These are phyloP conservation scores for Corythornis madagascariensis DNA, from an alignment of 2,113 vertebrate species.

Conservation along the genomic window DNA sequence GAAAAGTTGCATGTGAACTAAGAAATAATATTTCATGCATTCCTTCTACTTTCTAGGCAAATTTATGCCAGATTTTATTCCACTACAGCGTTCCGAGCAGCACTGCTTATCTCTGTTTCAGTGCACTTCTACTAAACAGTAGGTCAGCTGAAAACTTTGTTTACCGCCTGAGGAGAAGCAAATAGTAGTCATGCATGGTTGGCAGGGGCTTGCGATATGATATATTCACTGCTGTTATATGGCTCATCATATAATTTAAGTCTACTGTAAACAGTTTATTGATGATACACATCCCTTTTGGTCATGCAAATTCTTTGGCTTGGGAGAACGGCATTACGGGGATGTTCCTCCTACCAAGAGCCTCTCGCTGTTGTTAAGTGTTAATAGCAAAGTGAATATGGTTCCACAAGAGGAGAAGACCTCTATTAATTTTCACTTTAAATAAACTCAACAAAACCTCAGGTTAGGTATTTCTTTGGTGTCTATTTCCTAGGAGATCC, in stretches of 20 bases:
- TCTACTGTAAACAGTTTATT: conserved; percentile 55
- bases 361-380: background rate
- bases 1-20: conserved; percentile 18
- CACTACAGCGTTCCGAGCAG: background rate
- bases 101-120: conserved; percentile 54
- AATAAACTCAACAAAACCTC: conserved; percentile 5
- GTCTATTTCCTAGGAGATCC: background rate
- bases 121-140: conserved; percentile 54
- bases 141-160: conserved; percentile 65
- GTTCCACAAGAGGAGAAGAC: conserved; percentile 13
- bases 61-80: conserved; percentile 61
- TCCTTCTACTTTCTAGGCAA: conserved; percentile 59
- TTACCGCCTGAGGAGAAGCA: conserved; percentile 38
- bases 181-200: conserved; percentile 51
- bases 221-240: conserved; percentile 43
- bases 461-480: background rate
- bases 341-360: conserved; percentile 2
- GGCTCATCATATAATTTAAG: conserved; percentile 53
- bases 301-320: conserved; percentile 48
- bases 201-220: conserved; percentile 11
- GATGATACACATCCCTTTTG: conserved; percentile 37
- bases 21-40: conserved; percentile 60
- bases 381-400: background rate
- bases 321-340: conserved; percentile 11
- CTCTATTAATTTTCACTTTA: conserved; percentile 22